Conservation (phyloP, 1,140 invertebrate species). For the Steinernema feltiae region DNA sequence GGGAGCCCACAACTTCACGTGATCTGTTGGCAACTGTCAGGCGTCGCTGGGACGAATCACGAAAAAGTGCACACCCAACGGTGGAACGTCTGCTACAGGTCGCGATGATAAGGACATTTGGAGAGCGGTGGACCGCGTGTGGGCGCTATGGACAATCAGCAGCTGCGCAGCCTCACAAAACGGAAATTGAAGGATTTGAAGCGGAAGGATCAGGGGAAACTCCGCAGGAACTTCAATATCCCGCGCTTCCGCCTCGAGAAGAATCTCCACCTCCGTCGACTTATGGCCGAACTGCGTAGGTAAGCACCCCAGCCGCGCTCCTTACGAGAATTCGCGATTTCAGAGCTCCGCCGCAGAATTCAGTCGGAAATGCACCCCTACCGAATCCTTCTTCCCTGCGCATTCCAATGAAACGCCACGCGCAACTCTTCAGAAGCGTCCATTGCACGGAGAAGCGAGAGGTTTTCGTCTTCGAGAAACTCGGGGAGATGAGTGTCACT, state of each 20-base stretch:
- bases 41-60: neutral
- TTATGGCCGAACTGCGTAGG: constrained; percentile 1
- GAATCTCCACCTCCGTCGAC: neutral
- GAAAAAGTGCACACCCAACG: neutral
- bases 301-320: neutral
- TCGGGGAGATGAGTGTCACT: neutral
- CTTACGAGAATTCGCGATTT: neutral
- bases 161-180: neutral
- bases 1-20: neutral
- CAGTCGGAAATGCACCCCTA: neutral
- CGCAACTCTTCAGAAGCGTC: no score
- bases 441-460: neutral
- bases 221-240: neutral
- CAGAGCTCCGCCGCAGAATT: neutral
- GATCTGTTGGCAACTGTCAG: neutral
- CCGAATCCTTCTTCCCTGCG: constrained; percentile 1
- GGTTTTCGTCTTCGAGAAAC: neutral
- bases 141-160: neutral
- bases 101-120: neutral
- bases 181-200: neutral
- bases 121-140: neutral
- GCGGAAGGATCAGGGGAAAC: neutral
- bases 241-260: neutral
- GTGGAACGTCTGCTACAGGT: neutral
- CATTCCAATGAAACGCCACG: constrained; percentile 5